These are phyloP conservation scores for Hylomyscus alleni DNA, from an alignment of 2,797 vertebrate genomes.

Conservation along the genomic window DNA sequence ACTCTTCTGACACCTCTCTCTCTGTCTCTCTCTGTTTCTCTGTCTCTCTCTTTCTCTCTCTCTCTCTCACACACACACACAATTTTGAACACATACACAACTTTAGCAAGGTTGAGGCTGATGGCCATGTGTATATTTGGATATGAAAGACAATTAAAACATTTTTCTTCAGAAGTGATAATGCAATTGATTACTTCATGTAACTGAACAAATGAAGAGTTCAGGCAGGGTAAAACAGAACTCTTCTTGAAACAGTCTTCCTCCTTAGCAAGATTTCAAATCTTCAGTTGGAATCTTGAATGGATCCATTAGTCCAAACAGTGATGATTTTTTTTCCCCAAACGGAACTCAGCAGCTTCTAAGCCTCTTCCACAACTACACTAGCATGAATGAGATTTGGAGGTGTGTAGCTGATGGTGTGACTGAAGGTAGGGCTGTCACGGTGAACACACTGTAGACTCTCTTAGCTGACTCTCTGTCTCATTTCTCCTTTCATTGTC, in stretches of 20 bases:
- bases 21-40: background rate
- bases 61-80: too few species aligned
- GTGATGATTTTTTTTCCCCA: background rate
- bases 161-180: background rate
- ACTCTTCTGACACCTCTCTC: too few species aligned
- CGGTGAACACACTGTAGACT: rapidly evolving
- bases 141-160: background rate
- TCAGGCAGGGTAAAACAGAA: rapidly evolving
- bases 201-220: background rate
- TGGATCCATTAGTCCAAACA: background rate
- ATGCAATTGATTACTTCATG: background rate
- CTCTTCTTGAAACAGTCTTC: rapidly evolving
- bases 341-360: background rate
- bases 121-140: background rate
- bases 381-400: background rate
- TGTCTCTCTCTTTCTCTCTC: background rate
- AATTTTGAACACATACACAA: background rate
- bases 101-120: background rate
- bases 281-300: rapidly evolving
- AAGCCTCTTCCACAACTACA: background rate
- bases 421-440: too few species aligned
- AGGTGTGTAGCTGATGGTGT: rapidly evolving
- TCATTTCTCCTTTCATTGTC: background rate
- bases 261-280: rapidly evolving
- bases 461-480: background rate